Conservation (phyloP, 2,888 invertebrate genomes). For the Amblyjoppa fuscipennis region DNA sequence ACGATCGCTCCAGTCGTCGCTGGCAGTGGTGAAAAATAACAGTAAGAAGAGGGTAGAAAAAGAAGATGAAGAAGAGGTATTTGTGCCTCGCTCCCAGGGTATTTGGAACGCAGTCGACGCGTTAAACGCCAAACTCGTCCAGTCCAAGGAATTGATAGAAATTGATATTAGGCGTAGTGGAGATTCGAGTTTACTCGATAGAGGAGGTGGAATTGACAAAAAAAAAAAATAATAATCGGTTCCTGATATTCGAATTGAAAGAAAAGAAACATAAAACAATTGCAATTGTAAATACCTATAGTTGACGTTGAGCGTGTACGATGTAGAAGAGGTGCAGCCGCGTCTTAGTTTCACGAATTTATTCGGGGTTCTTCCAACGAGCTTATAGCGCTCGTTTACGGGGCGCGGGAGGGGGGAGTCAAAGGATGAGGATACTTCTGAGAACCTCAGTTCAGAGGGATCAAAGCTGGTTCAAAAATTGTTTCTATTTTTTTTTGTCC, state of each 20-base stretch:
- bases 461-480: constrained; percentile 45
- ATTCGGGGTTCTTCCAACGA: constrained; percentile 64
- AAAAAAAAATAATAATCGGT: constrained; percentile 69
- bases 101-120: constrained; percentile 19
- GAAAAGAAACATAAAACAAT: constrained; percentile 39
- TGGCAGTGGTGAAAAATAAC: constrained; percentile 28
- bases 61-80: constrained; percentile 10
- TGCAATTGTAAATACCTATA: constrained; percentile 60
- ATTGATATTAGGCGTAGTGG: constrained; percentile 51
- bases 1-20: constrained; percentile 47
- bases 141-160: constrained; percentile 51
- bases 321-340: constrained; percentile 11
- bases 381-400: constrained; percentile 49
- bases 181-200: constrained; percentile 25
- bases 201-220: constrained; percentile 74
- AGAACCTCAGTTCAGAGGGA: constrained; percentile 36
- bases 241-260: constrained; percentile 75
- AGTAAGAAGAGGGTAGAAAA: constrained; percentile 10
- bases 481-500: neutral
- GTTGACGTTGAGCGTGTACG: constrained; percentile 4
- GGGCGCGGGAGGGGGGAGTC: constrained; percentile 23
- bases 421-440: constrained; percentile 30
- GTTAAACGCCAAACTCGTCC: constrained; percentile 46
- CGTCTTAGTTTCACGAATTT: constrained; percentile 45
- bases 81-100: constrained; percentile 32